Percentiles rank a stretch among this genome's conserved stretches.
These are phyloP conservation scores for Crenichthys baileyi DNA, from an alignment of 2,797 vertebrate genomes.

Conservation along the genomic window DNA sequence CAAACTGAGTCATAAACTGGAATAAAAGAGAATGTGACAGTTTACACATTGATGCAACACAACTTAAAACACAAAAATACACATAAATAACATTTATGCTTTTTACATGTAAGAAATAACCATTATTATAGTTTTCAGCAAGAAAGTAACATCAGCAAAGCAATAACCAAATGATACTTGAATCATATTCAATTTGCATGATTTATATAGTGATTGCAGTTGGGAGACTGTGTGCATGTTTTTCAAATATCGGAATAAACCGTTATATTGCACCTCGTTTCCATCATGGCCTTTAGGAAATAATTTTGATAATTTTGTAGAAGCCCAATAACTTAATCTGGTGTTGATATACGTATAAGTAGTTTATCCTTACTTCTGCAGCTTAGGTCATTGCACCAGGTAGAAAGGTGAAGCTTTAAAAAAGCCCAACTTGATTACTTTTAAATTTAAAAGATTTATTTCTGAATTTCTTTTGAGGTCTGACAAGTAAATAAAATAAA, in stretches of 20 bases:
- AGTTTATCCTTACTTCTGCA: too few relatives aligned
- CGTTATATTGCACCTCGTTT: neutral
- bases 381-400: too few relatives aligned
- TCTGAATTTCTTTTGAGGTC: neutral
- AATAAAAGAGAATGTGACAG: conserved; percentile 13
- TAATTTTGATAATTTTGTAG: neutral
- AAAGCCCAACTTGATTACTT: too few relatives aligned
- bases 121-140: neutral
- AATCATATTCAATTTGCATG: neutral
- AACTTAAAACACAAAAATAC: neutral
- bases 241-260: neutral
- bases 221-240: neutral
- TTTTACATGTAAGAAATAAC: neutral
- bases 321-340: neutral
- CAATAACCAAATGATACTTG: neutral
- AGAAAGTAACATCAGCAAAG: neutral
- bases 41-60: neutral
- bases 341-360: too few relatives aligned
- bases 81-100: neutral
- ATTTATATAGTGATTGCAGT: neutral
- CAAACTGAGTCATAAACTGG: conserved; percentile 41
- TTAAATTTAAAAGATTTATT: too few relatives aligned
- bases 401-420: too few relatives aligned
- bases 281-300: neutral
- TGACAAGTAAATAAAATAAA: neutral